Conservation (phyloP, 2,888 invertebrate species). For the Leptopterna dolabrata region DNA sequence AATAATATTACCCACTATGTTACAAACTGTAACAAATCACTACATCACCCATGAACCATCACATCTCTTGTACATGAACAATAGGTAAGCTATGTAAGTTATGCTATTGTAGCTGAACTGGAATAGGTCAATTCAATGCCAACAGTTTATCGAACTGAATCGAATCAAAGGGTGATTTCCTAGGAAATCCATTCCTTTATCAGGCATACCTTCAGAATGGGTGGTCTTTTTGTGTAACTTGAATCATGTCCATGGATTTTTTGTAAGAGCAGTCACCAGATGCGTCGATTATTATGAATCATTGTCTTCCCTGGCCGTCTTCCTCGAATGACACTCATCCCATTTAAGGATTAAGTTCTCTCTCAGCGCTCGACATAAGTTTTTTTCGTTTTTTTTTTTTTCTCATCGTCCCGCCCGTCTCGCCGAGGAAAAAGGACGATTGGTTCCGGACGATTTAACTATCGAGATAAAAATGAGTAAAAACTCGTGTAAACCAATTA, state of each 20-base stretch:
- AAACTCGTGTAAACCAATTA: constrained; percentile 26
- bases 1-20: too few relatives aligned
- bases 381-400: not conserved
- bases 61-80: too few relatives aligned
- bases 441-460: not conserved
- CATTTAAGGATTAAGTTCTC: not conserved
- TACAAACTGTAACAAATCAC: too few relatives aligned
- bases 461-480: not conserved
- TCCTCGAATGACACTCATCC: not conserved
- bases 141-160: too few relatives aligned
- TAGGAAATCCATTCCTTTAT: not conserved
- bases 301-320: not conserved
- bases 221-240: not conserved
- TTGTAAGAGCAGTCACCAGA: not conserved
- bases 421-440: not conserved
- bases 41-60: too few relatives aligned
- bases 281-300: constrained; percentile 7
- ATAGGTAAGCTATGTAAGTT: too few relatives aligned
- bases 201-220: not conserved
- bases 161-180: too few relatives aligned
- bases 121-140: too few relatives aligned
- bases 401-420: not conserved
- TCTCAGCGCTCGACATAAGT: not conserved
- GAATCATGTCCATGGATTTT: not conserved
- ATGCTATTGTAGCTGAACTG: too few relatives aligned